These are phyloP conservation scores for Netelia fuscicornis DNA, from an alignment of 2,888 invertebrate genomes.

Conservation along the genomic window DNA sequence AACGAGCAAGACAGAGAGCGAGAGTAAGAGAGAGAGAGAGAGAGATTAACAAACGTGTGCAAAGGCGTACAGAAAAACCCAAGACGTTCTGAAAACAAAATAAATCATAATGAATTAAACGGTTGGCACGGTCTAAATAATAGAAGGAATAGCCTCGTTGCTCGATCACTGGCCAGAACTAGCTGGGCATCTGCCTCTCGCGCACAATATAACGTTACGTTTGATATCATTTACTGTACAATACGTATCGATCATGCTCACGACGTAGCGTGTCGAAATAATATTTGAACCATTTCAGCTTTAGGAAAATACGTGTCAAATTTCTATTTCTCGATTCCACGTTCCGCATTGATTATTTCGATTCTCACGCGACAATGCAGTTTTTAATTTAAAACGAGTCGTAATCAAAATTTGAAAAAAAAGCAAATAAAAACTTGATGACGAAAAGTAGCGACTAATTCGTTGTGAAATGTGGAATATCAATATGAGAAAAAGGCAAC, in stretches of 20 bases:
- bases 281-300: not conserved
- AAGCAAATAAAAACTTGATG: not conserved
- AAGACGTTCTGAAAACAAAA: not conserved
- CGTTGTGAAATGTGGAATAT: not conserved
- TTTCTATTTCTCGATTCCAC: not conserved
- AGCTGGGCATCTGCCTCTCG: not conserved
- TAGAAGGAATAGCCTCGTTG: slow-evolving; percentile 20
- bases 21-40: slow-evolving; percentile 5
- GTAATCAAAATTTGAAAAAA: not conserved
- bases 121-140: slow-evolving; percentile 51
- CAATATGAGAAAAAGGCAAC: slow-evolving; percentile 29
- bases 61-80: not conserved
- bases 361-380: not conserved
- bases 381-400: no score
- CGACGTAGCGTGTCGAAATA: not conserved
- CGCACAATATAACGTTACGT: not conserved
- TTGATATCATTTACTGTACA: not conserved
- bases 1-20: slow-evolving; percentile 9
- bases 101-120: slow-evolving; percentile 11
- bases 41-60: not conserved
- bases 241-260: not conserved
- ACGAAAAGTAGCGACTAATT: slow-evolving; percentile 6
- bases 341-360: not conserved
- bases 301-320: not conserved
- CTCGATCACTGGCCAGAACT: slow-evolving; percentile 21